Evolutionary conservation across 2,888 invertebrate species (phyloP).

Genomic region (Brachyopa scutellaris): DNA sequence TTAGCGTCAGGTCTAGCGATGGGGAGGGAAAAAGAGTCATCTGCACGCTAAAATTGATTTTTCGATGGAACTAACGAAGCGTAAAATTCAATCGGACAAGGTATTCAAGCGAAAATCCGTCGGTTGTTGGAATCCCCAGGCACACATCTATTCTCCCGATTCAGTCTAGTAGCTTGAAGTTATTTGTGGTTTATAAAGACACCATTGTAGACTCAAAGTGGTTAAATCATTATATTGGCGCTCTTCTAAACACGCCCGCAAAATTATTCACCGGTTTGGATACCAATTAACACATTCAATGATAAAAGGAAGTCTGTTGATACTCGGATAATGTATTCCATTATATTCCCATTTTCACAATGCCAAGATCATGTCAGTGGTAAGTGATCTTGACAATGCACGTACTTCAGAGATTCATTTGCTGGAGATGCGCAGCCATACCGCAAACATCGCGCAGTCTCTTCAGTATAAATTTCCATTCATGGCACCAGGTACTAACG

Average conservation of each 20-base stretch:
- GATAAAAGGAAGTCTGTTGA: neutral
- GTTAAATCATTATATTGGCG: neutral
- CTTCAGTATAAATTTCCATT: slow-evolving; percentile 34
- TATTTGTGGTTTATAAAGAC: slow-evolving; percentile 16
- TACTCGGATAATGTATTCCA: slow-evolving; percentile 46
- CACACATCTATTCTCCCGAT: neutral
- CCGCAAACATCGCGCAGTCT: slow-evolving; percentile 8
- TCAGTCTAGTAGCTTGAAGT: neutral
- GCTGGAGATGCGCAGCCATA: slow-evolving; percentile 28
- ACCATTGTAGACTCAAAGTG: neutral
- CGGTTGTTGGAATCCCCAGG: neutral
- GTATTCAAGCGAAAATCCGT: slow-evolving; percentile 29
- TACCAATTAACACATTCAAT: slow-evolving; percentile 12
- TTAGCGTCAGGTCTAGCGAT: too few relatives aligned
- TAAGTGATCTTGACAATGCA: slow-evolving; percentile 66
- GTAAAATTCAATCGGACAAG: slow-evolving; percentile 45
- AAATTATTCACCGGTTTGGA: neutral
- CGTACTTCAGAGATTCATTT: slow-evolving; percentile 47
- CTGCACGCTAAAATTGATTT: slow-evolving; percentile 23
- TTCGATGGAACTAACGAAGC: slow-evolving; percentile 14
- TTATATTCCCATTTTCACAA: slow-evolving; percentile 42
- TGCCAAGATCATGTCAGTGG: slow-evolving; percentile 56
- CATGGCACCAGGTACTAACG: neutral
- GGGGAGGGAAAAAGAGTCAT: neutral
- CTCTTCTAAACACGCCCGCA: neutral